A percentile compares a stretch with the other conserved stretches of the same genome.
These are phyloP conservation scores for Hippocampus comes DNA, from an alignment of 2,113 vertebrate species.

Conservation along the genomic window DNA sequence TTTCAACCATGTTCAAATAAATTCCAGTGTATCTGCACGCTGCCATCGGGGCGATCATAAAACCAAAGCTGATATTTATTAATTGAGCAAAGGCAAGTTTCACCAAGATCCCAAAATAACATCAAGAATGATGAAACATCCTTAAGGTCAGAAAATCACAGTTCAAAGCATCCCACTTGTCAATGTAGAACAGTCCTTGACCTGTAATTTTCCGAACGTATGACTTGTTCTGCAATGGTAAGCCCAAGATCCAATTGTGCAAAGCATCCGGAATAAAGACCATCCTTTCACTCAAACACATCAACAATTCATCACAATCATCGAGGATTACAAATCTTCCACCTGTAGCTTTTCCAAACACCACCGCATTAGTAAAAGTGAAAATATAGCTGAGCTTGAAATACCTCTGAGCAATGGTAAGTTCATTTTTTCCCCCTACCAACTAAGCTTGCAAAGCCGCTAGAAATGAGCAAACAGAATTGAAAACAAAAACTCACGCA, in stretches of 20 bases:
- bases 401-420: background rate
- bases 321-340: background rate
- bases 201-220: background rate
- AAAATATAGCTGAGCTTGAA: no score
- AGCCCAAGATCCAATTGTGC: background rate
- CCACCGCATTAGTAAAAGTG: background rate
- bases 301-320: background rate
- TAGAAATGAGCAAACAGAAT: background rate
- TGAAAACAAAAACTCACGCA: no score
- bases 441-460: background rate
- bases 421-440: no score
- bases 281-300: background rate
- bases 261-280: background rate
- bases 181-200: background rate
- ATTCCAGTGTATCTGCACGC: background rate
- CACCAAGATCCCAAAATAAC: background rate
- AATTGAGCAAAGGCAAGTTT: background rate
- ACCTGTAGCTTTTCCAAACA: background rate
- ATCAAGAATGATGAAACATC: background rate
- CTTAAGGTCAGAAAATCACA: background rate
- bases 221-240: background rate
- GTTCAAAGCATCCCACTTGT: background rate
- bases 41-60: background rate
- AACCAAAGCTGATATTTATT: background rate
- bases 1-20: background rate